A percentile compares a stretch with the other conserved stretches of the same genome.
Evolutionary conservation across 2,888 invertebrate genomes (phyloP).

Genomic region (Phania funesta): DNA sequence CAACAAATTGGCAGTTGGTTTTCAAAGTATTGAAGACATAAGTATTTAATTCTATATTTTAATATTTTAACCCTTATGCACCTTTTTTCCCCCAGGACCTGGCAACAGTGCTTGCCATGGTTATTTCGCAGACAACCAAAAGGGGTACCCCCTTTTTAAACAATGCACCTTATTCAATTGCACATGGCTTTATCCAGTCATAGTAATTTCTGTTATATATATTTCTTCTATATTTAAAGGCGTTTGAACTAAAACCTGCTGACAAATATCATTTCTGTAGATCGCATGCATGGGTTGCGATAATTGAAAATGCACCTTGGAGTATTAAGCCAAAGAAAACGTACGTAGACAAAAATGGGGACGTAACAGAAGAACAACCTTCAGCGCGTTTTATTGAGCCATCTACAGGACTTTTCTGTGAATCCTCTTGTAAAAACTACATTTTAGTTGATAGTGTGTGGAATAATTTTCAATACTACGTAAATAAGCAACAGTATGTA

Average conservation of each 20-base stretch:
- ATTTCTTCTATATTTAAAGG: too few relatives aligned
- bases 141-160: too few relatives aligned
- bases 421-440: slow-evolving; percentile 84
- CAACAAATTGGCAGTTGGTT: too few relatives aligned
- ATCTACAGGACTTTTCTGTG: slow-evolving; percentile 86
- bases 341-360: slow-evolving; percentile 73
- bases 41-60: too few relatives aligned
- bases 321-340: slow-evolving; percentile 73
- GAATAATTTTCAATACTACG: slow-evolving; percentile 93
- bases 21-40: too few relatives aligned
- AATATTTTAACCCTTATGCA: too few relatives aligned
- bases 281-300: slow-evolving; percentile 91
- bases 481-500: slow-evolving; percentile 84
- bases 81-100: too few relatives aligned
- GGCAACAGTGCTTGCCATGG: too few relatives aligned
- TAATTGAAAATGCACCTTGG: slow-evolving; percentile 81
- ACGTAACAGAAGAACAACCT: slow-evolving; percentile 74
- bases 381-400: slow-evolving; percentile 90
- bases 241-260: slow-evolving; percentile 84
- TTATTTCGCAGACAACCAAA: too few relatives aligned
- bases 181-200: too few relatives aligned
- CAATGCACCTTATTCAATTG: too few relatives aligned
- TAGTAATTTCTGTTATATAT: too few relatives aligned
- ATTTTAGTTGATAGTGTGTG: slow-evolving; percentile 91
- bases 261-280: slow-evolving; percentile 86